Evolutionary conservation across 1,140 invertebrate genomes (phyloP), one percentile per base, ranked within the genome.

Genomic region (Cydia splendana): DNA sequence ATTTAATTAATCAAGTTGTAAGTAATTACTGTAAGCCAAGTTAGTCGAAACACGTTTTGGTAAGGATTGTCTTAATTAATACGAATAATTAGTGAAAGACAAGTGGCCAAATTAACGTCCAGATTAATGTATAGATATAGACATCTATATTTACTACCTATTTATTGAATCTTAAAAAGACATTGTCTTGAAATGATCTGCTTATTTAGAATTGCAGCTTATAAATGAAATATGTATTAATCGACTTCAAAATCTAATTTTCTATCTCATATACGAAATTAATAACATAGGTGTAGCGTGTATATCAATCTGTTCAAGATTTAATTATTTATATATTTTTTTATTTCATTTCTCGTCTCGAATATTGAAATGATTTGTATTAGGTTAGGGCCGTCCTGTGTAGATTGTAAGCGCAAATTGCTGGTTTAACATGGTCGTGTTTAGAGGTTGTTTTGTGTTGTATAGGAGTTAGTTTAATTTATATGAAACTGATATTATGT

Each of bases 51-150:
- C 65, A 51, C 34, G 28, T 67, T 77, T 74, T 73, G 57, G 57
- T 77, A 74, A 73, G 69, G 75, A 77, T 81, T 83, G 79, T 79
- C 80, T 80, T 82, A 78, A 79, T 83, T 77, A 81, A 79, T 83
- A 81, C 57, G 74, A 75, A 67, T 85, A 85, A 87, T 85, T 85
- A 86, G 78, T 83, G 81, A 82, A 85, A 84, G 87, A 90, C 87
- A 90, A 87, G 91, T 89, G 88, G 91, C 91, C 91, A 92, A 92
- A 92, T 91, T 90, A 86, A 90, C 89, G 91, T 92, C 91, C 91
- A 92, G 84, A 86, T 79, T 75, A 78, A 80, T 77, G 62, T 53
- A 71, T 77, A 79, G 48, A 78, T 12, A 69, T 74, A 76, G 65
- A 79, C 69, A 65, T 76, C 51, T 57, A 77, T 78, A 75, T 76